Percentiles rank a stretch among this genome's conserved stretches.
phyloP scores from a whole-genome alignment of 2,113 vertebrate species.

The Pteronura brasiliensis region DNA sequence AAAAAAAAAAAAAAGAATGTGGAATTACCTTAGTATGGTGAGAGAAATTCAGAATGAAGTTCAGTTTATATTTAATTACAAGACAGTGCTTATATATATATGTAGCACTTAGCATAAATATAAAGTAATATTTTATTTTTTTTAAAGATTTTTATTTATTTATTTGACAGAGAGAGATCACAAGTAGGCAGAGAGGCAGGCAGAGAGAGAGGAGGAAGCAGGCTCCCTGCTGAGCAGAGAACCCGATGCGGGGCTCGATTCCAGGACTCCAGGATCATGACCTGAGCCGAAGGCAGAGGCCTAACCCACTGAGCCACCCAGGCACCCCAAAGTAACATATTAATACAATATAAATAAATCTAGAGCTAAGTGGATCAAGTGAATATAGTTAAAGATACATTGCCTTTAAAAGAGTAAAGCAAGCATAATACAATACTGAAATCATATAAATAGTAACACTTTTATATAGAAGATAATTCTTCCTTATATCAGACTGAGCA shows the following conservation, averaged over 20 bases:
- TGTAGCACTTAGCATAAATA: neutral
- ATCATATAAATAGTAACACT: neutral
- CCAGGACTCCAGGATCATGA: too few relatives aligned
- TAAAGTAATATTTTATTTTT: neutral
- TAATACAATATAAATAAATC: neutral
- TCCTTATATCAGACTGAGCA: neutral
- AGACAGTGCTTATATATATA: neutral
- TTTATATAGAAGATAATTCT: neutral
- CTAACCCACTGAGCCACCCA: too few relatives aligned
- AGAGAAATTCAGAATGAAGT: neutral
- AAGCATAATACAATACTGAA: neutral
- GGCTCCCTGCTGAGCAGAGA: too few relatives aligned
- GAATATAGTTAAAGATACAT: neutral
- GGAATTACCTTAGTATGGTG: neutral
- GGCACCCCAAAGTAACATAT: neutral
- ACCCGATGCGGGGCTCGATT: too few relatives aligned
- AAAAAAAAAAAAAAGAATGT: neutral
- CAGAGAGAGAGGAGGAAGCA: too few relatives aligned
- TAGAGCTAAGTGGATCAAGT: neutral
- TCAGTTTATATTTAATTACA: conserved; percentile 13
- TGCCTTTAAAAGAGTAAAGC: neutral
- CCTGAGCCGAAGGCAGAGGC: too few relatives aligned
- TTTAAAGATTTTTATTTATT: too few relatives aligned
- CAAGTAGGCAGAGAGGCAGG: too few relatives aligned
- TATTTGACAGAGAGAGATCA: too few relatives aligned